These are phyloP conservation scores for Blera fallax DNA, from an alignment of 2,888 invertebrate genomes.

Conservation along the genomic window DNA sequence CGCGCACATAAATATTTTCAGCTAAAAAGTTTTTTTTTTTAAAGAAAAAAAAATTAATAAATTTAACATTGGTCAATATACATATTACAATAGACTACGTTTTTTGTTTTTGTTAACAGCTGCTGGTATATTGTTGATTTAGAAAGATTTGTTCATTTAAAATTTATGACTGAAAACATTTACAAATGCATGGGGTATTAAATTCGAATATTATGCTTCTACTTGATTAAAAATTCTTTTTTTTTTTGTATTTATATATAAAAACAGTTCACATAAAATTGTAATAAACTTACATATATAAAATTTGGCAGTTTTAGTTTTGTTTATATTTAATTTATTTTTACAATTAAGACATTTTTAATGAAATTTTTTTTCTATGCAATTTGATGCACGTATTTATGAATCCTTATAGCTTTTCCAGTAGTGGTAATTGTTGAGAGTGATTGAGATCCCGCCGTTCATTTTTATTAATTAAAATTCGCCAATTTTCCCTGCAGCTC, in stretches of 20 bases:
- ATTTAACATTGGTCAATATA: constrained; percentile 58
- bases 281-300: constrained; percentile 60
- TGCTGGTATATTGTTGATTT: too few species aligned
- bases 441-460: neutral
- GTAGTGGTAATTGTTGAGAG: neutral
- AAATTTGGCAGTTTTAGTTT: constrained; percentile 70
- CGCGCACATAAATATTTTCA: constrained; percentile 33
- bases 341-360: constrained; percentile 19
- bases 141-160: neutral
- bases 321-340: constrained; percentile 24
- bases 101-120: neutral
- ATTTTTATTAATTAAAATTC: neutral
- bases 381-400: neutral
- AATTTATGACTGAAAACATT: constrained; percentile 41
- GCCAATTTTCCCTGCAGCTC: neutral
- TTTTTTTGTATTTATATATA: constrained; percentile 16
- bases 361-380: constrained; percentile 4
- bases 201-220: constrained; percentile 44
- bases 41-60: constrained; percentile 15
- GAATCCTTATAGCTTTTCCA: neutral
- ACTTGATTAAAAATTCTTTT: constrained; percentile 21
- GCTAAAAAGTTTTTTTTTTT: constrained; percentile 17
- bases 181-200: constrained; percentile 58
- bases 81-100: constrained; percentile 19
- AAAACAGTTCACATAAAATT: constrained; percentile 72